Conservation (phyloP, 2,113 vertebrate species). For the Trinectes maculatus region DNA sequence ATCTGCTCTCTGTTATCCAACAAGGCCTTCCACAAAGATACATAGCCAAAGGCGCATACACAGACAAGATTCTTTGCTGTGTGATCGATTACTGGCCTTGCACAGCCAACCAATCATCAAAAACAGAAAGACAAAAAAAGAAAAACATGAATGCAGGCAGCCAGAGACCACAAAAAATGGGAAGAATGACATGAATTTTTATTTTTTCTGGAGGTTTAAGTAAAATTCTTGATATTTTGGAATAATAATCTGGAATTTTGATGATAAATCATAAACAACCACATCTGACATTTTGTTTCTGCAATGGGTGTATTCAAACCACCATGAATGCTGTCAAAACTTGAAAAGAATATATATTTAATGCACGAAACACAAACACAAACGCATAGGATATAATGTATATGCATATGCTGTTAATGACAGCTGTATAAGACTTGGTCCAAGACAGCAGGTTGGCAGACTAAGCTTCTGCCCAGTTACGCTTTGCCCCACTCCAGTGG, state of each 20-base stretch:
- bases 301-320: neutral
- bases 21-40: slow-evolving; percentile 44
- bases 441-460: slow-evolving; percentile 39
- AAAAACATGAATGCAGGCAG: neutral
- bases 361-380: slow-evolving; percentile 13
- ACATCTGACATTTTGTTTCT: slow-evolving; percentile 19
- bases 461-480: slow-evolving; percentile 53
- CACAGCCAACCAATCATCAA: slow-evolving; percentile 16
- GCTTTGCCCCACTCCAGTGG: slow-evolving; percentile 52
- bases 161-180: neutral
- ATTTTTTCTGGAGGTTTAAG: neutral
- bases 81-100: slow-evolving; percentile 50
- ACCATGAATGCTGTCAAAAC: slow-evolving; percentile 2
- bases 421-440: slow-evolving; percentile 34
- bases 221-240: slow-evolving; percentile 2
- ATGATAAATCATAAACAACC: neutral
- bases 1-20: slow-evolving; percentile 71
- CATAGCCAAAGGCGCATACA: slow-evolving; percentile 32
- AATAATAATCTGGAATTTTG: neutral
- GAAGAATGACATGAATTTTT: neutral
- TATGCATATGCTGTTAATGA: slow-evolving; percentile 23
- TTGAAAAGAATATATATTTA: neutral
- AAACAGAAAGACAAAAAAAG: slow-evolving; percentile 5
- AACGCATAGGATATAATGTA: neutral
- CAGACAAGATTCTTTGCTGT: slow-evolving; percentile 24